Conservation (phyloP, 1,140 invertebrate genomes). For the Frieseomelitta varia region DNA sequence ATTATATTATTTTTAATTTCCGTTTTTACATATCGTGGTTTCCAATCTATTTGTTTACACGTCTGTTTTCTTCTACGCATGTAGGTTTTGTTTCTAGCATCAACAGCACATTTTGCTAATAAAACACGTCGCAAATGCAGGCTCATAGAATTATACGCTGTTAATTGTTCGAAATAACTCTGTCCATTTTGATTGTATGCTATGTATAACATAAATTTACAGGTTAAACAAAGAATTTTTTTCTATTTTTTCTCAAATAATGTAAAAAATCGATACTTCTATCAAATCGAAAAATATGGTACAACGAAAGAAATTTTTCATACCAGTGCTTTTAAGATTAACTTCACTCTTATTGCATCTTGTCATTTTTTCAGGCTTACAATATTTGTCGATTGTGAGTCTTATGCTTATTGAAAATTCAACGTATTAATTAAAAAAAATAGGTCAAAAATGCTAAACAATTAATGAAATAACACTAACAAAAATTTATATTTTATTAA, state of each 20-base stretch:
- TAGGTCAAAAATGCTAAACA: constrained; percentile 19
- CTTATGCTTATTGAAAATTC: neutral
- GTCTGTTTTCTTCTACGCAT: constrained; percentile 60
- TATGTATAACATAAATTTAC: constrained; percentile 43
- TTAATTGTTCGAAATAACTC: constrained; percentile 75
- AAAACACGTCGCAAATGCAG: constrained; percentile 75
- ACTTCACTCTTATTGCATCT: constrained; percentile 64
- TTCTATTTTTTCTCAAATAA: neutral
- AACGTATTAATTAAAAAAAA: neutral
- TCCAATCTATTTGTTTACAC: constrained; percentile 53
- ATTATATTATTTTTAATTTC: constrained; percentile 71
- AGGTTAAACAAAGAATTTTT: neutral
- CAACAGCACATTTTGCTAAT: constrained; percentile 75
- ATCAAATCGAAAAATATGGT: constrained; percentile 29
- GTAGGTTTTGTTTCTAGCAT: constrained; percentile 74
- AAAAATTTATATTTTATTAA: constrained; percentile 3
- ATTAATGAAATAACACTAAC: neutral
- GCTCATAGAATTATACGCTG: constrained; percentile 77
- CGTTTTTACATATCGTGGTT: constrained; percentile 41
- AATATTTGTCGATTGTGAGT: neutral
- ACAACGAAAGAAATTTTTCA: constrained; percentile 33
- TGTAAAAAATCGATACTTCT: constrained; percentile 9
- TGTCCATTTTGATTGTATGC: constrained; percentile 77
- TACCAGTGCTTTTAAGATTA: constrained; percentile 77
- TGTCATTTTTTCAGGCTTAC: constrained; percentile 67